phyloP scores from a whole-genome alignment of 2,888 invertebrate genomes.

The Athalia circularis region DNA sequence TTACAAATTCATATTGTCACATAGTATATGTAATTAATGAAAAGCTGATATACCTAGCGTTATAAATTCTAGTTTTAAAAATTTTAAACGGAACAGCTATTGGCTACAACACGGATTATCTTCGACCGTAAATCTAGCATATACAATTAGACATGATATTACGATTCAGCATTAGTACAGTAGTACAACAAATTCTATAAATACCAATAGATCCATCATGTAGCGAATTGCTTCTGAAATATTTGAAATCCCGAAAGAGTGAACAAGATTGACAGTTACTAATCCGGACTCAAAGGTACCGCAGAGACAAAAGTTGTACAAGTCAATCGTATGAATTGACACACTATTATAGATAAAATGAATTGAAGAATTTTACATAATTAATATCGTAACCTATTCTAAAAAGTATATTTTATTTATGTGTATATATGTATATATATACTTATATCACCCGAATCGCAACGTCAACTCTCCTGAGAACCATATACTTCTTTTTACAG shows the following conservation, averaged over 20 bases:
- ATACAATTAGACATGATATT: constrained; percentile 18
- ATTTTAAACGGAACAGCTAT: background rate
- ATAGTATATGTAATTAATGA: background rate
- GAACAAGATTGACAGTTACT: background rate
- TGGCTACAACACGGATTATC: background rate
- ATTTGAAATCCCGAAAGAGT: background rate
- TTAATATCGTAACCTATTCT: constrained; percentile 40
- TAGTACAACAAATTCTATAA: constrained; percentile 1
- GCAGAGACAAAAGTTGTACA: constrained; percentile 1
- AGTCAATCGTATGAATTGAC: constrained; percentile 8
- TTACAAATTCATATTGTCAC: background rate
- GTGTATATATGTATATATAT: constrained; percentile 24
- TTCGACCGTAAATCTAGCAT: constrained; percentile 9
- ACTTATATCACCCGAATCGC: constrained; percentile 57
- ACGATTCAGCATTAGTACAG: constrained; percentile 22
- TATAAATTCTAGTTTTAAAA: constrained; percentile 10
- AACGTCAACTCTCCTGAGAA: constrained; percentile 46
- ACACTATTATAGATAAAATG: constrained; percentile 11
- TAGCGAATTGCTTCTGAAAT: background rate
- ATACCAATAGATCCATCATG: too few relatives aligned
- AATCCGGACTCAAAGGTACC: background rate
- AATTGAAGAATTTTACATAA: constrained; percentile 40
- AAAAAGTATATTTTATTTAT: background rate
- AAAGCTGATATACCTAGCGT: constrained; percentile 18
- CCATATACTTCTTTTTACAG: constrained; percentile 11